Conservation (phyloP, 1,140 invertebrate species). For the Daktulosphaira vitifoliae region DNA sequence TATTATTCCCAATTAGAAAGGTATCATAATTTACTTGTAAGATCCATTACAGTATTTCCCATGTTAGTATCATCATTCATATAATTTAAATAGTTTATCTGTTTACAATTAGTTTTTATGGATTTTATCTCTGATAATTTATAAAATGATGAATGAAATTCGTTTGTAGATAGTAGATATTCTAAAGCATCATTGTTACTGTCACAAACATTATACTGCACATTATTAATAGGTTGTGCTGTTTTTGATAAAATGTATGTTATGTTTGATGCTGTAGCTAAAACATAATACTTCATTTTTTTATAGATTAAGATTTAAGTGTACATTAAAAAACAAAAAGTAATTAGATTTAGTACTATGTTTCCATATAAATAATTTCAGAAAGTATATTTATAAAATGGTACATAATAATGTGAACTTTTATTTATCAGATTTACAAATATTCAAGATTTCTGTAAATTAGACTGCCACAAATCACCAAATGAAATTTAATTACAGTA, state of each 20-base stretch:
- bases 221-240: not conserved
- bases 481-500: too few relatives aligned
- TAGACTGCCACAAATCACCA: too few relatives aligned
- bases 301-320: too few relatives aligned
- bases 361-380: too few relatives aligned
- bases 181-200: not conserved
- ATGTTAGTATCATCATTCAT: not conserved
- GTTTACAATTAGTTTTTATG: not conserved
- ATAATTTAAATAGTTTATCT: not conserved
- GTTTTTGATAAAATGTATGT: conserved; percentile 23
- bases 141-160: conserved; percentile 11
- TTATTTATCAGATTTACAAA: too few relatives aligned
- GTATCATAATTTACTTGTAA: conserved; percentile 22
- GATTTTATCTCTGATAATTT: not conserved
- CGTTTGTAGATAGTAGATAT: not conserved
- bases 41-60: conserved; percentile 17
- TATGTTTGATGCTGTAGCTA: not conserved
- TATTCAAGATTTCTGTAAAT: too few relatives aligned
- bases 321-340: too few relatives aligned
- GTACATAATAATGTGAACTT: too few relatives aligned
- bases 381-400: too few relatives aligned
- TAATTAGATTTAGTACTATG: too few relatives aligned
- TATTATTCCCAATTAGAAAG: too few relatives aligned
- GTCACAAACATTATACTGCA: not conserved
- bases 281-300: not conserved